Conservation (phyloP, 2,888 invertebrate genomes). For the Conus canariensis region DNA sequence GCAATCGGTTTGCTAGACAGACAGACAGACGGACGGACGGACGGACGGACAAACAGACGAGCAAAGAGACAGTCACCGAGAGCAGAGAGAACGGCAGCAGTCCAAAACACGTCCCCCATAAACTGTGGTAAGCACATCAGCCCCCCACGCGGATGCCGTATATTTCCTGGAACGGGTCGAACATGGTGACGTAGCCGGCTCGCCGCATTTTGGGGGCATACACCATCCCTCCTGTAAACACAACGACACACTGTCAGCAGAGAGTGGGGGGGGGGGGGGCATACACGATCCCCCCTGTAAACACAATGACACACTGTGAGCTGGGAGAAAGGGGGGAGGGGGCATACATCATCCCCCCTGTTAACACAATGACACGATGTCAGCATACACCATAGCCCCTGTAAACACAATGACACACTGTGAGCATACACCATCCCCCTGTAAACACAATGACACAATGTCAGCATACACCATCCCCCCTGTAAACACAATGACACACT, state of each 20-base stretch:
- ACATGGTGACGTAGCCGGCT: conserved; percentile 71
- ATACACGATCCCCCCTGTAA: no score
- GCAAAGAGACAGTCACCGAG: conserved; percentile 58
- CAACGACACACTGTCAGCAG: neutral
- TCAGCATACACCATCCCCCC: no score
- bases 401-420: no score
- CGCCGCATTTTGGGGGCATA: conserved; percentile 68
- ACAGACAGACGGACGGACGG: neutral
- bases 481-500: no score
- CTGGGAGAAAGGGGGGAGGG: no score
- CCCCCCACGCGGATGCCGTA: conserved; percentile 70
- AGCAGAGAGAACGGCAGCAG: conserved; percentile 72
- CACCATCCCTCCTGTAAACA: neutral
- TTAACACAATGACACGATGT: no score
- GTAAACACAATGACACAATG: no score
- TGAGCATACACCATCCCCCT: no score
- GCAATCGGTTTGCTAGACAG: neutral
- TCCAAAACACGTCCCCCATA: conserved; percentile 72
- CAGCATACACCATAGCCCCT: no score
- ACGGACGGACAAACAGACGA: neutral
- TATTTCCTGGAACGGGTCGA: conserved; percentile 72
- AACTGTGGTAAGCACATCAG: conserved; percentile 72
- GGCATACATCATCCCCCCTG: no score
- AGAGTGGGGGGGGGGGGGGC: no score
- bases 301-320: no score